Conservation (phyloP, 2,888 invertebrate genomes). For the Stenotaenia linearis region DNA sequence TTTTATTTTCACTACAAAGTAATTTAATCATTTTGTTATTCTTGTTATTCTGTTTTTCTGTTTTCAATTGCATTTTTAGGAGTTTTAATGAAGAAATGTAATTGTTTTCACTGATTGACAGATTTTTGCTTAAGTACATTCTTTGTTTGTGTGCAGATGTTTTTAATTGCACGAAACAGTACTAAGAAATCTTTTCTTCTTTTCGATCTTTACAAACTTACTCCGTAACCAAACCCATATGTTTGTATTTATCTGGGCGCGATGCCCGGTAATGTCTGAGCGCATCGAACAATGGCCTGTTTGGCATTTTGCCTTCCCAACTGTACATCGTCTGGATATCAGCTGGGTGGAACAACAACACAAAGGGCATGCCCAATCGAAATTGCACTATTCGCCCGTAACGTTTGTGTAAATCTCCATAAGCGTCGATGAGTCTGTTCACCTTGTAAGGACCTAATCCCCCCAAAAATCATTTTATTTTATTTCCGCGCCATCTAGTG, state of each 20-base stretch:
- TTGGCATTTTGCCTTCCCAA: conserved; percentile 53
- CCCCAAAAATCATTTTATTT: not conserved
- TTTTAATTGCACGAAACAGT: not conserved
- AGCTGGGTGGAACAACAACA: conserved; percentile 52
- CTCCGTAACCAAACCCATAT: conserved; percentile 56
- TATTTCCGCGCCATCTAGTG: not conserved
- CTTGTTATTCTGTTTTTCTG: too few relatives aligned
- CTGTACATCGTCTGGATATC: conserved; percentile 51
- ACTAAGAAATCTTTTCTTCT: not conserved
- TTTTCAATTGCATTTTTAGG: too few relatives aligned
- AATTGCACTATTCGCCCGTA: conserved; percentile 53
- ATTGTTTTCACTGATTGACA: not conserved
- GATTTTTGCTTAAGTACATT: too few relatives aligned
- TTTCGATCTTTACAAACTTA: conserved; percentile 40
- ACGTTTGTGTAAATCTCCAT: conserved; percentile 47
- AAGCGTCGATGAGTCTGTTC: conserved; percentile 49
- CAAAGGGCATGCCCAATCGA: conserved; percentile 49
- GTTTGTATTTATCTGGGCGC: conserved; percentile 45
- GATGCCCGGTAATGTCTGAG: conserved; percentile 51
- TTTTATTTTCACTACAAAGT: too few relatives aligned
- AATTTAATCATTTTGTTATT: too few relatives aligned
- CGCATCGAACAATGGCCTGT: conserved; percentile 54
- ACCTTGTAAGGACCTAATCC: conserved; percentile 46
- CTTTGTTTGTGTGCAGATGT: too few relatives aligned
- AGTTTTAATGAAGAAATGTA: too few relatives aligned